phyloP scores from a whole-genome alignment of 2,797 vertebrate species.

The Bryconaethiops microstoma region DNA sequence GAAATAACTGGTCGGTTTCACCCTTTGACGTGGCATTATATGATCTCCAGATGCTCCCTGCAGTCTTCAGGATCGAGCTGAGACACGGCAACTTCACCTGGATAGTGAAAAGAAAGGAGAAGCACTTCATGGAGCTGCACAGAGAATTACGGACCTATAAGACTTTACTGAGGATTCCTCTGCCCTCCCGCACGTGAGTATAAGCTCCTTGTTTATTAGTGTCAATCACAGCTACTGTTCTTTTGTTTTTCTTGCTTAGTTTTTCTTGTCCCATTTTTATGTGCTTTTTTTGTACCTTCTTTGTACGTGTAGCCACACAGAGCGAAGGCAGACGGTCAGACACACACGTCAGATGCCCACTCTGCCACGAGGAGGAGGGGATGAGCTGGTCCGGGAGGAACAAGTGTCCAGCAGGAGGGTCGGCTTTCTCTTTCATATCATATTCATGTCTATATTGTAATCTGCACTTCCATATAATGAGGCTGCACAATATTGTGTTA shows the following conservation, averaged over 20 bases:
- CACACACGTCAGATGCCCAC: conserved; percentile 82
- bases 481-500: too few species aligned
- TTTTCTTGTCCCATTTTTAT: not conserved
- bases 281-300: not conserved
- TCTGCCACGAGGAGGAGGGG: conserved; percentile 83
- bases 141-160: conserved; percentile 92
- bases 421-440: conserved; percentile 35
- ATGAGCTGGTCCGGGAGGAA: conserved; percentile 84
- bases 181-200: conserved; percentile 69
- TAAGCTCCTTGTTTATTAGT: not conserved
- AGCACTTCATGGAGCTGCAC: conserved; percentile 95
- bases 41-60: conserved; percentile 68
- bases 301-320: conserved; percentile 80
- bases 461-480: too few species aligned
- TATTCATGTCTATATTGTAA: too few species aligned
- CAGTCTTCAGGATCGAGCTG: conserved; percentile 90
- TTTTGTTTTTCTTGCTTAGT: not conserved
- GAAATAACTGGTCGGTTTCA: too few species aligned
- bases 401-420: conserved; percentile 91
- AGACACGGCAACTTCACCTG: conserved; percentile 92
- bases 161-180: conserved; percentile 83
- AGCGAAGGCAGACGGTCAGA: conserved; percentile 83
- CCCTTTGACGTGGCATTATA: not conserved
- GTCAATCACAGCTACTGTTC: too few species aligned
- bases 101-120: conserved; percentile 96